Evolutionary conservation across 2,888 invertebrate genomes (phyloP).

Genomic region (Cylindroiulus punctatus): DNA sequence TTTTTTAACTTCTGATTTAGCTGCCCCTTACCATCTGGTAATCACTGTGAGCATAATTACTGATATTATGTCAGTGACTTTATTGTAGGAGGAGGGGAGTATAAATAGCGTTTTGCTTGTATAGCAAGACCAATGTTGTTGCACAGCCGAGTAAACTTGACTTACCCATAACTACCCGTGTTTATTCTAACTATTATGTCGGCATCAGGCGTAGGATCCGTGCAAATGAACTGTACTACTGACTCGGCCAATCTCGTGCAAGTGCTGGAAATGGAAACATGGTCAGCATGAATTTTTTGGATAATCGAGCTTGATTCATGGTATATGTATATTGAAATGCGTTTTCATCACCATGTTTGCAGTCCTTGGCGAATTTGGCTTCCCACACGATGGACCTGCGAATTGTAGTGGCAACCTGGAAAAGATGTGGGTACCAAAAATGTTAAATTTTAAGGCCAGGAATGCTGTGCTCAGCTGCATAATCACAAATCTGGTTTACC

Average conservation of each 20-base stretch:
- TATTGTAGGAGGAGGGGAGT: no score
- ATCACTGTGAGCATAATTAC: no score
- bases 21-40: no score
- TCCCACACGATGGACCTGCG: background rate
- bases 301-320: background rate
- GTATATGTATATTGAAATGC: no score
- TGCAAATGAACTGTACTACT: background rate
- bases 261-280: background rate
- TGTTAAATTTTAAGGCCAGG: background rate
- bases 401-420: constrained; percentile 25
- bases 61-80: no score
- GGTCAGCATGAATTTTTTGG: background rate
- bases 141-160: background rate
- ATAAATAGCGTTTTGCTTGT: no score
- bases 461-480: background rate
- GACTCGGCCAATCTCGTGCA: background rate
- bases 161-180: background rate
- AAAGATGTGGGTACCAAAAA: no score
- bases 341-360: background rate
- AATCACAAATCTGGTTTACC: background rate
- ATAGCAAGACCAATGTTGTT: no score
- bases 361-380: background rate
- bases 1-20: no score
- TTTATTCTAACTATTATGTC: background rate
- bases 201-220: background rate